phyloP scores from a whole-genome alignment of 2,797 vertebrate species.

The Synanceia verrucosa region DNA sequence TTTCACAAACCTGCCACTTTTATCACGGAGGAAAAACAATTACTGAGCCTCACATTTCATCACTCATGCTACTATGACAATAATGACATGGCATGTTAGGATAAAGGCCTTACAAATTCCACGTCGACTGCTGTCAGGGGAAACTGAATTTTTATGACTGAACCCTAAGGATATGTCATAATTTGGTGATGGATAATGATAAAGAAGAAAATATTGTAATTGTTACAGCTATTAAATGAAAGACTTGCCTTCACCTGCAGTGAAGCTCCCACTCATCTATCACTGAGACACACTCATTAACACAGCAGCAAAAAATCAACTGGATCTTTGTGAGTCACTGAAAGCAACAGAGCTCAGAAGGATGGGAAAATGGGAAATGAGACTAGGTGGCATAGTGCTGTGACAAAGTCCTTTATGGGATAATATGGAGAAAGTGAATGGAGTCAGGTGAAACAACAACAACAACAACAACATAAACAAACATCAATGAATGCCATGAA shows the following conservation, averaged over 20 bases:
- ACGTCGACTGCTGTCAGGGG: neutral
- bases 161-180: neutral
- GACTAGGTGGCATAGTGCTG: neutral
- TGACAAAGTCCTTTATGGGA: neutral
- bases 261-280: neutral
- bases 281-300: neutral
- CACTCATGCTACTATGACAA: conserved; percentile 12
- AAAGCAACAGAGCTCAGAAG: neutral
- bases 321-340: neutral
- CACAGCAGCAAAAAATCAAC: neutral
- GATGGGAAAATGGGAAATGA: conserved; percentile 11
- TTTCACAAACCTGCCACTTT: too few species aligned
- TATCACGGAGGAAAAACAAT: too few species aligned
- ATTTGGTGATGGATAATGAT: neutral
- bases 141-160: neutral
- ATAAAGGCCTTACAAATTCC: conserved; percentile 1
- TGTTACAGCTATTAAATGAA: neutral
- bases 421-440: neutral
- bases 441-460: neutral
- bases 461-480: neutral
- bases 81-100: conserved; percentile 19
- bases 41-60: conserved; percentile 40
- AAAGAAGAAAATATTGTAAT: neutral
- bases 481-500: neutral
- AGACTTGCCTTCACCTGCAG: too few species aligned